phyloP scores from a whole-genome alignment of 2,113 vertebrate species.

The Cebidichthys violaceus region DNA sequence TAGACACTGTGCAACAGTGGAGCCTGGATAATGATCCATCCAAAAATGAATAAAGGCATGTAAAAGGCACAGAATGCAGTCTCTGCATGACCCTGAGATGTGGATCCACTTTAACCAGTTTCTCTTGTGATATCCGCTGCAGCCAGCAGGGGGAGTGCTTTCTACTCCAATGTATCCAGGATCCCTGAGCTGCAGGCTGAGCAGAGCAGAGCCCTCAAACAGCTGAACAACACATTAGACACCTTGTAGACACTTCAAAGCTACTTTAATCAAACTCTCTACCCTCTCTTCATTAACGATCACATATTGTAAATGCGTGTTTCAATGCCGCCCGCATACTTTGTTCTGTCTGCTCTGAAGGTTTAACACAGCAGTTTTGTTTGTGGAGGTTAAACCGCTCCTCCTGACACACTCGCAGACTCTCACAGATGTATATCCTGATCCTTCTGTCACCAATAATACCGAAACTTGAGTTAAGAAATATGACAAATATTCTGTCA shows the following conservation, averaged over 20 bases:
- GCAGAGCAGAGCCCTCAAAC: slow-evolving; percentile 47
- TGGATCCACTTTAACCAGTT: slow-evolving; percentile 41
- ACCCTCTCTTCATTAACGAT: slow-evolving; percentile 38
- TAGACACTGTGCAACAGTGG: background rate
- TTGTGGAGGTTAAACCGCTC: slow-evolving; percentile 56
- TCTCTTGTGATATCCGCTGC: slow-evolving; percentile 22
- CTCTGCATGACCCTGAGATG: slow-evolving; percentile 28
- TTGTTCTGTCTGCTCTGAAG: slow-evolving; percentile 52
- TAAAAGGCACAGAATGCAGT: slow-evolving; percentile 37
- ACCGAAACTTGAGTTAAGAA: slow-evolving; percentile 66
- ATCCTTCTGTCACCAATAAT: slow-evolving; percentile 70
- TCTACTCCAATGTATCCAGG: slow-evolving; percentile 59
- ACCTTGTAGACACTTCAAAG: slow-evolving; percentile 62
- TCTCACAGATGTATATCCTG: slow-evolving; percentile 67
- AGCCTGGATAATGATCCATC: slow-evolving; percentile 58
- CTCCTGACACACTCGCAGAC: slow-evolving; percentile 62
- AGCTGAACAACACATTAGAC: slow-evolving; percentile 51
- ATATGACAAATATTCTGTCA: slow-evolving; percentile 77
- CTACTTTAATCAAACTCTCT: slow-evolving; percentile 59
- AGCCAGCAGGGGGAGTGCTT: slow-evolving; percentile 79
- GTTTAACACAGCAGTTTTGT: slow-evolving; percentile 56
- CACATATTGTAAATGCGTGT: slow-evolving; percentile 35
- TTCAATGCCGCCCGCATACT: slow-evolving; percentile 30
- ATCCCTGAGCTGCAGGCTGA: slow-evolving; percentile 46
- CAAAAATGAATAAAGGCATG: slow-evolving; percentile 50